Base-by-base conservation (phyloP, 2,797 vertebrate species). In the Macroramphosus scolopax region DNA sequence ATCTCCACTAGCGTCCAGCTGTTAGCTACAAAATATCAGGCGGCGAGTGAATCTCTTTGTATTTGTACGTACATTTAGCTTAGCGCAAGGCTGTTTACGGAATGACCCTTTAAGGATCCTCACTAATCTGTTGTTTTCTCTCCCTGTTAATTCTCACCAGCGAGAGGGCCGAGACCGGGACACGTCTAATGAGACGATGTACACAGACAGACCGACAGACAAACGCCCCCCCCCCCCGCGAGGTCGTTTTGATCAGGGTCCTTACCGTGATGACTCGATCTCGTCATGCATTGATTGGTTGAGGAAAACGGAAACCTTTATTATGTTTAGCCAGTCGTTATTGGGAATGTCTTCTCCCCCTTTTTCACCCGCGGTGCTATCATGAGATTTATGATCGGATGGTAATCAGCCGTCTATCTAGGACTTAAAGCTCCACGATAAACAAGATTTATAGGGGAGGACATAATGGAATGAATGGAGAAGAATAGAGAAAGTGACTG, bases 281-380 rank as follows among this genome's bases (percentile, higher is more conserved):
- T 32, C 34, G 34, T 55, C 52, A 2, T 13, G 45, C 51, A 59
- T 71, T 31, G 70, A 73, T 66, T 63, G 38, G 61, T 43, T 55
- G 47, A 57, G 28, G 43, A n/a, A n/a, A n/a, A n/a, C n/a, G n/a
- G n/a, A n/a, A n/a, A n/a, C n/a, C n/a, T n/a, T n/a, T n/a, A n/a
- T n/a, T n/a, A n/a, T n/a, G n/a, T n/a, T n/a, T n/a, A n/a, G n/a
- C n/a, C n/a, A n/a, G n/a, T n/a, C n/a, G n/a, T n/a, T 22, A 6
- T 22, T 22, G 20, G 20, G 6, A 22, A 6, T 22, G 20, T 22
- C 6, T 22, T 22, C 3, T 22, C 2, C 5, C 12, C 8, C 12
- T 8, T 56, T 41, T 35, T 38, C 12, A n/a, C 29, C 5, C 12
- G n/a, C n/a, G n/a, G n/a, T n/a, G n/a, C n/a, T 14, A 33, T 14